Percentiles rank a stretch among this genome's conserved stretches.
phyloP scores from a whole-genome alignment of 2,888 invertebrate species.

The Chaitophorus viminalis region DNA sequence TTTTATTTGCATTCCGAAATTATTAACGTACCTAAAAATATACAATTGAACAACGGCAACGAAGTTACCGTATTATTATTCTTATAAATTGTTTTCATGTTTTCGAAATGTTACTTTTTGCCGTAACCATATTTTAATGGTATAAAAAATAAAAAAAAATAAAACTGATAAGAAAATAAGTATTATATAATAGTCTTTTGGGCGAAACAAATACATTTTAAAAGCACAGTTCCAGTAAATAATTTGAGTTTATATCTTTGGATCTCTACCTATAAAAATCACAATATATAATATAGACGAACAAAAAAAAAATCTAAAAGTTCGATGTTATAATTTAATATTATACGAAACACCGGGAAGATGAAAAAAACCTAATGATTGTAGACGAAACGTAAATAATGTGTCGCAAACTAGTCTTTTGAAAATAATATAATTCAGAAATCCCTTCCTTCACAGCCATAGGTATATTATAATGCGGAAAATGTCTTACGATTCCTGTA shows the following conservation, averaged over 20 bases:
- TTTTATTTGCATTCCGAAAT: background rate
- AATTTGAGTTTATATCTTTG: background rate
- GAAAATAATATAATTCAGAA: background rate
- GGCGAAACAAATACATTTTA: conserved; percentile 23
- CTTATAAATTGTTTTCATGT: background rate
- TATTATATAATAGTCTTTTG: conserved; percentile 13
- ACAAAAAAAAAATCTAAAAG: background rate
- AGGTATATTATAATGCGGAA: too few species aligned
- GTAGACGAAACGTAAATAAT: background rate
- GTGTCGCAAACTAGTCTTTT: background rate
- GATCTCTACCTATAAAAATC: background rate
- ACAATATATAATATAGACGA: background rate
- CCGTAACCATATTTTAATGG: conserved; percentile 7
- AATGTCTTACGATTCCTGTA: too few species aligned
- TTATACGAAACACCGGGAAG: background rate
- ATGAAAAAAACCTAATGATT: background rate
- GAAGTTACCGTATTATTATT: background rate
- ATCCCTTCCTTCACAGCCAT: too few species aligned
- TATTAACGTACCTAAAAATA: background rate
- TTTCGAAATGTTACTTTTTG: background rate
- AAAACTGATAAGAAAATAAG: conserved; percentile 26
- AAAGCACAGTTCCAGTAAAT: conserved; percentile 17
- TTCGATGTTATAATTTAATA: background rate
- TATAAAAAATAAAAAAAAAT: background rate
- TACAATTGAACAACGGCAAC: background rate